A percentile compares a stretch with the other conserved stretches of the same genome.
Evolutionary conservation across 2,888 invertebrate genomes (phyloP).

Genomic region (Drosophila algonquin): DNA sequence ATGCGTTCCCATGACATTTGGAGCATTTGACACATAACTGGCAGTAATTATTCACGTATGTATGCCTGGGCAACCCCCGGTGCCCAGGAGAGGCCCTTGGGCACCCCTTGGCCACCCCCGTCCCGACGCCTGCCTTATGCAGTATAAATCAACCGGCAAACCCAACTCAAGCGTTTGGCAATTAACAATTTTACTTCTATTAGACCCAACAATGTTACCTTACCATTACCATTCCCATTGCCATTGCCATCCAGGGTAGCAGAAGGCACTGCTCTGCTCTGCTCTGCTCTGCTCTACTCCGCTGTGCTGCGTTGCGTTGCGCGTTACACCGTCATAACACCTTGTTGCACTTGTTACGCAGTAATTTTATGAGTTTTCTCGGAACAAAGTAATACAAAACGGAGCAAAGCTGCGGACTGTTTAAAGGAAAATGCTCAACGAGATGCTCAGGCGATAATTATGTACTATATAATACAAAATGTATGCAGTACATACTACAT

Average conservation of each 20-base stretch:
- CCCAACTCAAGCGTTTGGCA: conserved; percentile 72
- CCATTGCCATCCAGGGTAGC: conserved; percentile 29
- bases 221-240: conserved; percentile 29
- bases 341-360: conserved; percentile 82
- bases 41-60: conserved; percentile 23
- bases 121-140: too few species aligned
- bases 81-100: too few species aligned
- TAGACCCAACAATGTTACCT: conserved; percentile 71
- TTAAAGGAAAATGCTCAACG: conserved; percentile 49
- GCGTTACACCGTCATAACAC: conserved; percentile 79
- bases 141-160: conserved; percentile 63
- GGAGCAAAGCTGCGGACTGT: conserved; percentile 61
- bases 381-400: conserved; percentile 82
- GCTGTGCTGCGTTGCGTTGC: conserved; percentile 28
- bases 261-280: conserved; percentile 24
- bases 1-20: conserved; percentile 71
- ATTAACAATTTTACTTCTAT: conserved; percentile 81
- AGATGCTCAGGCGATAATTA: conserved; percentile 70
- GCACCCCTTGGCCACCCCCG: too few species aligned
- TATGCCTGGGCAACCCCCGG: not conserved
- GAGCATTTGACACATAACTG: conserved; percentile 39
- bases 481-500: not conserved
- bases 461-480: conserved; percentile 20
- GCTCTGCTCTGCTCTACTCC: too few species aligned
- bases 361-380: conserved; percentile 81